Base-by-base conservation (phyloP, 2,888 invertebrate species). In the Myathropa florea region DNA sequence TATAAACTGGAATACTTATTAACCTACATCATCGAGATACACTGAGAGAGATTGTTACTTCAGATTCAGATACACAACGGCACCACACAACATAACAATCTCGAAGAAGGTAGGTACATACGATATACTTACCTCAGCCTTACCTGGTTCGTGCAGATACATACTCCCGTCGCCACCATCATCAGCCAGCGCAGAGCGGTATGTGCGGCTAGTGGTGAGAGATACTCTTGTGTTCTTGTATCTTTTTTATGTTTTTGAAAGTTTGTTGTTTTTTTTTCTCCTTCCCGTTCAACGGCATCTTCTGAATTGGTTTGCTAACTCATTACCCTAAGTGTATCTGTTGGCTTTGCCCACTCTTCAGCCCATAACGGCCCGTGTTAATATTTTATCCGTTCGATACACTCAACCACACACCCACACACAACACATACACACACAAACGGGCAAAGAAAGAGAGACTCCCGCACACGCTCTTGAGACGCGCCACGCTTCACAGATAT, bases 1-100 rank as follows among this genome's bases (percentile, higher is more conserved):
- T 76, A 76, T 75, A 79, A 86, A 86, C 86, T 79, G 86, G 83
- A 86, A 86, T 86, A 82, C 78, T 83, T 82, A 83, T 86, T 86
- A 86, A 86, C 86, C 83, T 86, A 86, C 83, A 86, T 86, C 82
- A 78, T 78, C 81, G 76, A 33, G 80, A 12, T 10, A 23, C 57
- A 23, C 24, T 14, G 77, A 61, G 57, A 68, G 64, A 73, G 82
- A 63, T 73, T 78, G 60, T 78, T 65, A 60, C 70, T 75, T 73
- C 10, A 55, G 77, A 68, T 71, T 70, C 71, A 77, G 55, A 60
- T 24, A 46, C 36, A 57, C 14, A 57, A 23, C 57, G 24, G 57
- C 23, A 59, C 59, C 55, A 24, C 39, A 39, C 24, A 30, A 3
- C 33, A 33, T 33, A 33, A 33, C 33, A 33, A 26, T 57, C 18